Percentiles rank a stretch among this genome's conserved stretches.
Conservation (phyloP, 2,113 vertebrate genomes). For the Malurus cyaneus region DNA sequence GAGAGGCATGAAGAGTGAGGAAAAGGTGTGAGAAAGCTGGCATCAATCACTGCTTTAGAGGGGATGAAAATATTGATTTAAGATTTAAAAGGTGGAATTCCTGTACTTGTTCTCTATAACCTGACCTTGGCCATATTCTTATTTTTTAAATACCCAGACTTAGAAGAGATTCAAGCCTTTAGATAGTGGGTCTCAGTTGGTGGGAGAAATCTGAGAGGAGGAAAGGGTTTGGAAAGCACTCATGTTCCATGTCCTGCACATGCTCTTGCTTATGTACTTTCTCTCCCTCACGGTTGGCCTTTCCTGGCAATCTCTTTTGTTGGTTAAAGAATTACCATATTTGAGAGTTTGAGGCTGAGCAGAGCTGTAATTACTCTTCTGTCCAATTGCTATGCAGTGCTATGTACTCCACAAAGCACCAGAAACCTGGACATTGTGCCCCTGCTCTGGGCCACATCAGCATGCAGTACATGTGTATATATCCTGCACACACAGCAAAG, state of each 20-base stretch:
- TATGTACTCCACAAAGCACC: neutral
- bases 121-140: neutral
- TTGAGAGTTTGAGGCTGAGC: neutral
- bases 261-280: accelerated
- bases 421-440: neutral
- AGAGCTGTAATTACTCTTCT: neutral
- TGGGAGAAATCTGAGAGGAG: neutral
- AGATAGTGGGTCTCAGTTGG: neutral
- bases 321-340: neutral
- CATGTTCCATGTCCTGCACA: accelerated
- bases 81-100: neutral
- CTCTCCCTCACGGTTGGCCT: neutral
- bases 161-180: neutral
- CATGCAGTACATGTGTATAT: neutral
- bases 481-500: neutral
- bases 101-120: neutral
- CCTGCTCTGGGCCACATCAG: neutral
- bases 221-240: neutral
- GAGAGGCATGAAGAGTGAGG: neutral
- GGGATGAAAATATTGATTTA: neutral
- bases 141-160: neutral
- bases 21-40: neutral
- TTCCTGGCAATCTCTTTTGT: neutral
- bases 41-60: neutral
- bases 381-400: neutral